Conservation (phyloP, 2,888 invertebrate species). For the Drosophila hamatofila region DNA sequence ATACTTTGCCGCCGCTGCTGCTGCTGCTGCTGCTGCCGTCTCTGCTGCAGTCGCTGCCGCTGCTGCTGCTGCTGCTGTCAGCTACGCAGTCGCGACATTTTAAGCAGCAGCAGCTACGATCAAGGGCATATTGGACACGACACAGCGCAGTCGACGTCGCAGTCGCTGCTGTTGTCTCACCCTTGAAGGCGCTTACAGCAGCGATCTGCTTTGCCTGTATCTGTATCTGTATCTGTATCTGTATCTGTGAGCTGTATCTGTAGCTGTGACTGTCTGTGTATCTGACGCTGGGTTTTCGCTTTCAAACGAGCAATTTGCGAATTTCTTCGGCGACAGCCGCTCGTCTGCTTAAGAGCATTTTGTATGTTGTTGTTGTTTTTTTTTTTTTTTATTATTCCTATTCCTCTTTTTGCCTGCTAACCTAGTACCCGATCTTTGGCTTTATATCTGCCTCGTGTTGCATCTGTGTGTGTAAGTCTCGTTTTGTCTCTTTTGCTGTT, state of each 20-base stretch:
- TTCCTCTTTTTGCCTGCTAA: constrained; percentile 67
- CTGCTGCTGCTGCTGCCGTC: constrained; percentile 23
- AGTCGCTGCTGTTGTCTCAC: constrained; percentile 61
- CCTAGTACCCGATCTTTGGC: constrained; percentile 73
- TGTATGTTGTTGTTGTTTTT: neutral
- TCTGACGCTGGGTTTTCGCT: constrained; percentile 72
- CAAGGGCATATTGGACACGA: constrained; percentile 83
- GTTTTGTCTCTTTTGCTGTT: constrained; percentile 52
- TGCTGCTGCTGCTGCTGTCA: constrained; percentile 16
- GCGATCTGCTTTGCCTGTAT: constrained; percentile 36
- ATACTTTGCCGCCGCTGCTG: constrained; percentile 38
- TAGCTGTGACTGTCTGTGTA: constrained; percentile 38
- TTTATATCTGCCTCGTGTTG: constrained; percentile 25
- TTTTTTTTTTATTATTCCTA: constrained; percentile 43
- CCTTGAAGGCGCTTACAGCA: constrained; percentile 78
- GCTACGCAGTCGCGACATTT: constrained; percentile 60
- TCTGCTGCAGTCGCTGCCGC: constrained; percentile 21
- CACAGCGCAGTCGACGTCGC: constrained; percentile 35
- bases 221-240: constrained; percentile 16
- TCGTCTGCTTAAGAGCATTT: constrained; percentile 37
- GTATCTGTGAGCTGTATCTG: constrained; percentile 17
- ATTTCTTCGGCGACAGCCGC: constrained; percentile 66
- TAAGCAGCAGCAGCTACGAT: constrained; percentile 65
- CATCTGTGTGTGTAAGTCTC: constrained; percentile 56
- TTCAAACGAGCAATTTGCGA: constrained; percentile 78